A percentile compares a stretch with the other conserved stretches of the same genome.
Conservation (phyloP, 1,140 invertebrate genomes). For the Anthonomus grandis region DNA sequence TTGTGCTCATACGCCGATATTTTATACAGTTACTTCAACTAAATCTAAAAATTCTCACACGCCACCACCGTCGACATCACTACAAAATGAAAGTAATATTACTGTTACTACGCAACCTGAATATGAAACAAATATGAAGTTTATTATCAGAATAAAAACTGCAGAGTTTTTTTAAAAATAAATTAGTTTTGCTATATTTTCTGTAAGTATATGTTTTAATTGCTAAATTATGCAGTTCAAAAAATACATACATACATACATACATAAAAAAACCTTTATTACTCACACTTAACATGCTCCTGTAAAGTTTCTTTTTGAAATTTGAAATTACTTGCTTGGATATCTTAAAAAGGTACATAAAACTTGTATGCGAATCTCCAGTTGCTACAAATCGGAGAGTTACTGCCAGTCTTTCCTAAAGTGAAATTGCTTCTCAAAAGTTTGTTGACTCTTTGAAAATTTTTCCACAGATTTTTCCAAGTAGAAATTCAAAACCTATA, state of each 20-base stretch:
- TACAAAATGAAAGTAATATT: background rate
- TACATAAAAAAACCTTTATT: too few relatives aligned
- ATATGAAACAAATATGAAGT: background rate
- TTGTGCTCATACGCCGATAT: too few relatives aligned
- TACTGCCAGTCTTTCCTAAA: conserved; percentile 3
- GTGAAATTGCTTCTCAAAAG: conserved; percentile 8
- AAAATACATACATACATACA: too few relatives aligned
- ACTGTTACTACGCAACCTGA: background rate
- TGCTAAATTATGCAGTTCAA: too few relatives aligned
- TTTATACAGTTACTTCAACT: conserved; percentile 1
- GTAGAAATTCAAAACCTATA: too few relatives aligned
- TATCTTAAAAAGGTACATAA: conserved; percentile 22
- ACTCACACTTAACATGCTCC: too few relatives aligned
- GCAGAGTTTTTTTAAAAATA: conserved; percentile 5
- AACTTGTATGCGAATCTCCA: conserved; percentile 3
- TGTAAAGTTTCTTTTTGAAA: too few relatives aligned
- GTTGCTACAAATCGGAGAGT: conserved; percentile 7
- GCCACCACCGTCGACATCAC: conserved; percentile 1
- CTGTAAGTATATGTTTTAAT: too few relatives aligned
- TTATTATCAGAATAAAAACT: conserved; percentile 1
- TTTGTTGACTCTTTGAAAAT: conserved; percentile 9
- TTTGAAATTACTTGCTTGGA: conserved; percentile 14
- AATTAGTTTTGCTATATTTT: too few relatives aligned
- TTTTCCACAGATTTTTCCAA: conserved; percentile 11
- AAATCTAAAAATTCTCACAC: conserved; percentile 3